These are phyloP conservation scores for Eupsittula cactorum DNA, from an alignment of 2,113 vertebrate genomes.

Conservation along the genomic window DNA sequence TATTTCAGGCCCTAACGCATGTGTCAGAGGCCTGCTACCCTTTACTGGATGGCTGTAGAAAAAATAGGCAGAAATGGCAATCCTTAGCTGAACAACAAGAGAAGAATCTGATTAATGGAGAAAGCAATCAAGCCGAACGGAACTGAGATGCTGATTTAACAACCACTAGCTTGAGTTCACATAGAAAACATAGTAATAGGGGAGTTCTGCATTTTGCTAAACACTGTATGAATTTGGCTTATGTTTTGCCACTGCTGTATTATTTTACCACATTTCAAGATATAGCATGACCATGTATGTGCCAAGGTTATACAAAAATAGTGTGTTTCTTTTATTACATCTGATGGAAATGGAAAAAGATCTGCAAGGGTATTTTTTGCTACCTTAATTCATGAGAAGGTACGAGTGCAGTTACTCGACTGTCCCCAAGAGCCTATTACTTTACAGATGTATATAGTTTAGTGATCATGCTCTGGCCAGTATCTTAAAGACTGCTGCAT, in stretches of 20 bases:
- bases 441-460: slow-evolving; percentile 44
- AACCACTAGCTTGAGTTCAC: background rate
- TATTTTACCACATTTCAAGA: slow-evolving; percentile 65
- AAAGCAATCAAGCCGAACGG: slow-evolving; percentile 72
- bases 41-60: slow-evolving; percentile 91
- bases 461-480: slow-evolving; percentile 56
- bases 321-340: slow-evolving; percentile 25
- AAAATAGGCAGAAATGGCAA: slow-evolving; percentile 93
- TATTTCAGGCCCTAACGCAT: slow-evolving; percentile 82
- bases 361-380: background rate
- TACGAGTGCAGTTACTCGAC: background rate
- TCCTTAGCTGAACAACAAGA: slow-evolving; percentile 88
- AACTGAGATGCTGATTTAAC: slow-evolving; percentile 56
- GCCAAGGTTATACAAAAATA: background rate
- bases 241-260: slow-evolving; percentile 81
- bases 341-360: background rate
- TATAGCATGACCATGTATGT: slow-evolving; percentile 26
- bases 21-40: slow-evolving; percentile 90
- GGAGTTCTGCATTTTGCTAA: slow-evolving; percentile 50
- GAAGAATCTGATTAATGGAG: slow-evolving; percentile 81
- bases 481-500: slow-evolving; percentile 67
- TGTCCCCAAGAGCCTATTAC: background rate
- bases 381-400: background rate
- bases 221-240: slow-evolving; percentile 69
- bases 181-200: slow-evolving; percentile 9